Evolutionary conservation across 1,140 invertebrate genomes (phyloP), one percentile per base, ranked within the genome.

Genomic region (Cydia fagiglandana): DNA sequence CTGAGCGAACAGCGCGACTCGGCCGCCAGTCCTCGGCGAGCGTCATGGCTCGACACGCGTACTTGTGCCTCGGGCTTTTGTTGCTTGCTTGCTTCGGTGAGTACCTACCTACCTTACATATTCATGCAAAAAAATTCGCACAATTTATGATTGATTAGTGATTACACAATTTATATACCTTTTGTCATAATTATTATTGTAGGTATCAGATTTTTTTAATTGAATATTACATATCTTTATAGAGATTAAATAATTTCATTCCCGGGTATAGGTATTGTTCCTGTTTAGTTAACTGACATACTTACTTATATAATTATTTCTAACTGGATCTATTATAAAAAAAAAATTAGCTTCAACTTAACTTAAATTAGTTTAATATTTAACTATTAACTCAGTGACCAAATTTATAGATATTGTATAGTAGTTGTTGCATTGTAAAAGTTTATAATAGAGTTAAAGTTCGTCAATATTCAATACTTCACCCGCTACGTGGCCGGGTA

Each of bases 31-130:
- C 87, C 83, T 86, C 83, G 86, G 86, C 88, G 88, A 92, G 91
- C 89, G 86, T 84, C 89, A 93, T 93, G 92, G 90, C 91, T 90
- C 91, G 92, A 87, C 87, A 85, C 89, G 86, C 89, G 88, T 90
- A 84, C 85, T 85, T 93, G 81, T 91, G 88, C 86, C 85, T 93
- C 76, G 88, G 85, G 83, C 84, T 93, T 75, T 81, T 93, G 78
- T 80, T 93, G 74, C 86, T 91, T 83, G 85, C 85, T 83, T 84
- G 83, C 80, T 84, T 83, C 77, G 87, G 92, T 93, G 78, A 93
- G 90, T 93, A 84, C 80, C 76, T 45, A 38, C 34, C 34, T 38
- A 50, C 12, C 15, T 50, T 5, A 50, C 47, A 15, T 50, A 13
- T 47, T 13, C 12, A 15, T 50, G 13, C 47, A 15, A 15, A 13